A percentile compares a stretch with the other conserved stretches of the same genome.
Evolutionary conservation across 1,140 invertebrate species (phyloP).

Genomic region (Pogonomyrmex barbatus): DNA sequence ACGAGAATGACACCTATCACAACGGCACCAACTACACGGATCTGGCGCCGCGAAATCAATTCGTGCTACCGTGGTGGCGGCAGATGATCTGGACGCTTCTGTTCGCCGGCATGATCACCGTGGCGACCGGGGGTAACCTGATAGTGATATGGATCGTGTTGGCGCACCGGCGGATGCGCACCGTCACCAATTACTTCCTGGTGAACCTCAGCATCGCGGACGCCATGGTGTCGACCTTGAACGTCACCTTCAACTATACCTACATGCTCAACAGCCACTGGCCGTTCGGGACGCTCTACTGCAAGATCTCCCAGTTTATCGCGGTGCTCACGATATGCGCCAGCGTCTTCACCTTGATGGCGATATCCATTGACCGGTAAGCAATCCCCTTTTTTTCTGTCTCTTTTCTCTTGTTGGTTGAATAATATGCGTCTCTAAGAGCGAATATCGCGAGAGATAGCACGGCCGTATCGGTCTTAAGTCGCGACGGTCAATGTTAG

Average conservation of each 20-base stretch:
- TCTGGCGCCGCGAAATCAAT: conserved; percentile 83
- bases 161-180: conserved; percentile 96
- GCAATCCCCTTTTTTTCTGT: conserved; percentile 71
- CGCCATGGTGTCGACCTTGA: conserved; percentile 95
- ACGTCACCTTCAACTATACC: conserved; percentile 97
- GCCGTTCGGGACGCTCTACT: conserved; percentile 97
- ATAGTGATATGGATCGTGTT: conserved; percentile 98
- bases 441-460: neutral
- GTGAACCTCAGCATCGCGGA: conserved; percentile 98
- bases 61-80: conserved; percentile 94
- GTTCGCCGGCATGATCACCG: conserved; percentile 95
- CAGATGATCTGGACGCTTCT: conserved; percentile 94
- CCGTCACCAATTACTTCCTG: conserved; percentile 98
- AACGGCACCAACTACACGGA: conserved; percentile 78
- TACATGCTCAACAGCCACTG: conserved; percentile 97
- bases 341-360: conserved; percentile 98
- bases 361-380: conserved; percentile 98
- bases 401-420: neutral
- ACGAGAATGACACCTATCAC: conserved; percentile 73
- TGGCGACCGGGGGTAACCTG: conserved; percentile 96
- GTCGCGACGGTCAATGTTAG: conserved; percentile 2
- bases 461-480: neutral
- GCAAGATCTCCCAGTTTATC: conserved; percentile 97
- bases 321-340: conserved; percentile 96
- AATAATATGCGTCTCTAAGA: neutral